Percentiles rank a stretch among this genome's conserved stretches.
These are phyloP conservation scores for Lamellibrachia columna DNA, from an alignment of 2,888 invertebrate species.

Conservation along the genomic window DNA sequence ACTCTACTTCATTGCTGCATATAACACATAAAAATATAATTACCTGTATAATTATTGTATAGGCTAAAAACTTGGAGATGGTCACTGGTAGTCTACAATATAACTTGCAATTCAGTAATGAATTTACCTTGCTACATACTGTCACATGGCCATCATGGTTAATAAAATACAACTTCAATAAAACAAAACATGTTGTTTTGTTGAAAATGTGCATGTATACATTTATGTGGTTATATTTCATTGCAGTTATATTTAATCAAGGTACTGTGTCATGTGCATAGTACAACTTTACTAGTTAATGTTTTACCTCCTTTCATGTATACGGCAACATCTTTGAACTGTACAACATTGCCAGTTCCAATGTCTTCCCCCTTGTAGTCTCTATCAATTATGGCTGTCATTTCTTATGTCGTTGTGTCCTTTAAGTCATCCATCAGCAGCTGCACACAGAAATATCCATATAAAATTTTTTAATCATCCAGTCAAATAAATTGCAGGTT, in stretches of 20 bases:
- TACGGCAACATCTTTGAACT: slow-evolving; percentile 3
- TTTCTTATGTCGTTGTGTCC: background rate
- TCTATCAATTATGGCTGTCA: background rate
- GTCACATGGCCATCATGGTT: background rate
- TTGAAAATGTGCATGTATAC: background rate
- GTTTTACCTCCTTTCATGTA: background rate
- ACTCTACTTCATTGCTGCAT: background rate
- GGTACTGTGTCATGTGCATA: background rate
- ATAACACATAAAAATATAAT: background rate
- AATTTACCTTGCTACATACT: no score
- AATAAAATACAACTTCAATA: background rate
- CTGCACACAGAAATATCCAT: background rate
- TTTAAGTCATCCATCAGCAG: background rate
- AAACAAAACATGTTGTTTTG: background rate
- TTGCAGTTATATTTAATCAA: background rate
- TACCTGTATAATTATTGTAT: no score
- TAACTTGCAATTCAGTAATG: no score
- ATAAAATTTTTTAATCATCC: background rate
- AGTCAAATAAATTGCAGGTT: background rate
- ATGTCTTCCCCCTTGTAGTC: background rate
- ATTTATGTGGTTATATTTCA: background rate
- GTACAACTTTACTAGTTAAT: background rate
- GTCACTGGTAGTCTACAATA: no score
- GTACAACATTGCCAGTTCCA: background rate
- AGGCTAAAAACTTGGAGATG: no score